A percentile compares a stretch with the other conserved stretches of the same genome.
These are phyloP conservation scores for Graptemys geographica DNA, from an alignment of 2,797 vertebrate genomes.

Conservation along the genomic window DNA sequence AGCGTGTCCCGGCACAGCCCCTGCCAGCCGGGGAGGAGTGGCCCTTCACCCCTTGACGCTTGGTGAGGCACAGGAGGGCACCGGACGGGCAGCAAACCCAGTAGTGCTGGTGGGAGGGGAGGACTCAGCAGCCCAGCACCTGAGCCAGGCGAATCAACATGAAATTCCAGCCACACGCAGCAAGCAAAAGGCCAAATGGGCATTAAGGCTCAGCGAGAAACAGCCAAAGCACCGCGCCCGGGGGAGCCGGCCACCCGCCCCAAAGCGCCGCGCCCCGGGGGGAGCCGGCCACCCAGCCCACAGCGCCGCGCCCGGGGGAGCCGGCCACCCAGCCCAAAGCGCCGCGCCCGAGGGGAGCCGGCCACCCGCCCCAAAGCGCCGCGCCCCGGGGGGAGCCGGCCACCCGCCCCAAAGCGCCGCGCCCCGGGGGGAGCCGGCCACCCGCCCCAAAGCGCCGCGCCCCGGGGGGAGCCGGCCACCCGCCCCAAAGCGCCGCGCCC, in stretches of 20 bases:
- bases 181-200: background rate
- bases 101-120: background rate
- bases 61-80: too few relatives aligned
- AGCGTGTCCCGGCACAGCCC: too few relatives aligned
- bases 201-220: background rate
- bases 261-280: too few relatives aligned
- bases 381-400: too few relatives aligned
- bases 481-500: too few relatives aligned
- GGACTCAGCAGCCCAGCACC: background rate
- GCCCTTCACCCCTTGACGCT: too few relatives aligned
- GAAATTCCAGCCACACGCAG: background rate
- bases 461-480: too few relatives aligned
- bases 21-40: too few relatives aligned
- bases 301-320: background rate
- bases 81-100: background rate
- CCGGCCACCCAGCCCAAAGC: background rate
- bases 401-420: background rate
- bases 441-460: accelerated
- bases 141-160: background rate
- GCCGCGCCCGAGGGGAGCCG: too few relatives aligned
- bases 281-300: background rate
- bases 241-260: too few relatives aligned
- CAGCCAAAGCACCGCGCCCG: background rate
- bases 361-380: accelerated
- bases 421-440: too few relatives aligned